Evolutionary conservation across 2,888 invertebrate genomes (phyloP).

Genomic region (Diabrotica balteata): DNA sequence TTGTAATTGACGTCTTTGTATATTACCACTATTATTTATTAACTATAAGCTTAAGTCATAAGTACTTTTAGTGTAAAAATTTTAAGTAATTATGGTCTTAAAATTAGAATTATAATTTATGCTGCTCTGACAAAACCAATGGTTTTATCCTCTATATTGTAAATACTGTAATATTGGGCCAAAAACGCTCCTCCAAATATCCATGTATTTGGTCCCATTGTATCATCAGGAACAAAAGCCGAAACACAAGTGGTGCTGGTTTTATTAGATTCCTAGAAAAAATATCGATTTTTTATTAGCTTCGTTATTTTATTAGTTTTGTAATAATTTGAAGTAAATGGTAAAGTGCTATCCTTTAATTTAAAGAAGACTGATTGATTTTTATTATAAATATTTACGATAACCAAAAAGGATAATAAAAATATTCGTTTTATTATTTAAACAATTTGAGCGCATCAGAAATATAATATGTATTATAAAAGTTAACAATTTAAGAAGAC

Average conservation of each 20-base stretch:
- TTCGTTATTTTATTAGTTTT: neutral
- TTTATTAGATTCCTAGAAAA: slow-evolving; percentile 56
- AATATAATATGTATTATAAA: no score
- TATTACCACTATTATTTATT: no score
- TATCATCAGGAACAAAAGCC: slow-evolving; percentile 54
- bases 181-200: slow-evolving; percentile 62
- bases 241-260: slow-evolving; percentile 59
- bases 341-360: no score
- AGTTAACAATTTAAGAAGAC: no score
- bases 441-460: neutral
- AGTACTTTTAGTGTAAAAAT: no score
- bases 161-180: slow-evolving; percentile 62
- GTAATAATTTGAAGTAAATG: neutral
- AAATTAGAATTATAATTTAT: neutral
- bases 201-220: slow-evolving; percentile 53
- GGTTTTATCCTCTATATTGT: slow-evolving; percentile 55
- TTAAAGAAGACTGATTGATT: neutral
- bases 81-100: no score
- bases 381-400: neutral
- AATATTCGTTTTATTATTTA: neutral
- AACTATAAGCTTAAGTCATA: no score
- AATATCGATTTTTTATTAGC: neutral
- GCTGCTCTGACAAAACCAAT: slow-evolving; percentile 60
- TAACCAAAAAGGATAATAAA: neutral
- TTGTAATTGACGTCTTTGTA: no score